Evolutionary conservation across 1,140 invertebrate species (phyloP).

Genomic region (Scylla paramamosain): DNA sequence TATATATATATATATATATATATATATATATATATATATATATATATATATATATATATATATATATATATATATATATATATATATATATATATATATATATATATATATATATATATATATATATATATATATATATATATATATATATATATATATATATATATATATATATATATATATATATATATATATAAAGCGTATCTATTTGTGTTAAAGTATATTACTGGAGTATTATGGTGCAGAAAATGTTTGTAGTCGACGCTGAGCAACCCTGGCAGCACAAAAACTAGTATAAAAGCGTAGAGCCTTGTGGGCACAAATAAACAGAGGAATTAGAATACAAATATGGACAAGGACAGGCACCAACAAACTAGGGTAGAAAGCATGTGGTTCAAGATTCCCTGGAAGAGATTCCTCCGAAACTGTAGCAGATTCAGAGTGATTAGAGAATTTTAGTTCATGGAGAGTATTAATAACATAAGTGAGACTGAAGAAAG

Average conservation of each 20-base stretch:
- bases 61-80: constrained; percentile 41
- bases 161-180: not conserved
- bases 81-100: constrained; percentile 43
- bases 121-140: constrained; percentile 38
- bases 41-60: constrained; percentile 30
- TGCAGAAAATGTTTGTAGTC: not conserved
- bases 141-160: not conserved
- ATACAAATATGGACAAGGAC: too few relatives aligned
- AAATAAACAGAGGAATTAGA: too few relatives aligned
- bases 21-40: constrained; percentile 43
- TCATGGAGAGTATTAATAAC: too few relatives aligned
- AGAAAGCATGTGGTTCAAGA: too few relatives aligned
- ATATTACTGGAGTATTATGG: constrained; percentile 60
- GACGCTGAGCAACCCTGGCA: too few relatives aligned
- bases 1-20: constrained; percentile 43
- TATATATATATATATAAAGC: not conserved
- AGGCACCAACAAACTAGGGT: too few relatives aligned
- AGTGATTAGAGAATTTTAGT: too few relatives aligned
- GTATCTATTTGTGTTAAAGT: constrained; percentile 63
- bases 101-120: constrained; percentile 43
- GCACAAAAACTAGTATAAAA: not conserved
- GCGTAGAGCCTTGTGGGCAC: too few relatives aligned
- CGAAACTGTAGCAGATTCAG: too few relatives aligned
- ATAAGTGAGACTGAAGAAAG: too few relatives aligned
- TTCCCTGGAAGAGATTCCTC: too few relatives aligned